Evolutionary conservation across 2,113 vertebrate genomes (phyloP), one percentile per base, ranked within the genome.

Genomic region (Onychorhynchus coronatus): DNA sequence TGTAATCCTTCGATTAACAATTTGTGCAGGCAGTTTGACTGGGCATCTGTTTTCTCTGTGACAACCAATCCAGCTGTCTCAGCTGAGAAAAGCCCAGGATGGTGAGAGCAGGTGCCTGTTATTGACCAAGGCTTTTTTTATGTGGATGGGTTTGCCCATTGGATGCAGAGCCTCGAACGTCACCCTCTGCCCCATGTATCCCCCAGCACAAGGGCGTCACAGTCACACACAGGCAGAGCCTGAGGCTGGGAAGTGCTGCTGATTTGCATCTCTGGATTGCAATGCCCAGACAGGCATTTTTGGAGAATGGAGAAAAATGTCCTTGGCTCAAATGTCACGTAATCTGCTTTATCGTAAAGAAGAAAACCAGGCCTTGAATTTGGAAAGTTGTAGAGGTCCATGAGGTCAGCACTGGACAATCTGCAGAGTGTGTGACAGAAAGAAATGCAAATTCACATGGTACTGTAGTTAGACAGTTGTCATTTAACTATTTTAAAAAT

Each of bases 1-100:
- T 75, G 13, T 25, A 20, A 75, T 71, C 20, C 16, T 4, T 1
- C 0, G 0, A 20, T 58, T 46, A 78, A 30, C 17, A 37, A 7
- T 62, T 37, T 41, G n/a, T 44, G 46, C 27, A 18, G 50, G 10
- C 41, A 8, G 4, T 56, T 78, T 90, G 56, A 52, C 21, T 33
- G 59, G 68, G 16, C 18, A 9, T 85, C 74, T 79, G 28, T 63
- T 58, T 63, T 59, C 62, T 86, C 20, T 72, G 28, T 46, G 76
- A 24, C 28, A 53, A 5, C 9, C 35, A 4, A 21, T 28, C 22
- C 2, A 10, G 35, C 47, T 90, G 22, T 46, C 22, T 78, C 22
- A 41, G 28, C n/a, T 55, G 39, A 68, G 41, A 65, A 44, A 42
- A 75, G 27, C 62, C 30, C 49, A 18, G 59, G 39, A 35, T n/a